These are phyloP conservation scores for Hydrozoanthus tunicans DNA, from an alignment of 64 coral and sea anemone species.

Conservation along the genomic window DNA sequence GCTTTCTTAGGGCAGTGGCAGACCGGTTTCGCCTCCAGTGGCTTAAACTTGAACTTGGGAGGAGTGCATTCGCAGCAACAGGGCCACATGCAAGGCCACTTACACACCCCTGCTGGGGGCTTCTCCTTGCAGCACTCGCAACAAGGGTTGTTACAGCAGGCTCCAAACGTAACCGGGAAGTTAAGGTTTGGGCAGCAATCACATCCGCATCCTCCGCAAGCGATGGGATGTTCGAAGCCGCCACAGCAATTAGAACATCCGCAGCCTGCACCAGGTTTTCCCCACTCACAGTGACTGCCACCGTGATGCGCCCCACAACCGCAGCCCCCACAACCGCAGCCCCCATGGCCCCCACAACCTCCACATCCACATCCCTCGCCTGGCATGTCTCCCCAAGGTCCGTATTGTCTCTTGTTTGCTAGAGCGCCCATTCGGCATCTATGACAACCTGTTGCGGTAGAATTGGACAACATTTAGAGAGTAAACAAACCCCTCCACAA, in stretches of 20 bases:
- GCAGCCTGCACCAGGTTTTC: slow-evolving; percentile 32
- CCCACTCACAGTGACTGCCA: slow-evolving; percentile 26
- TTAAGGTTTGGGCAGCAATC: slow-evolving; percentile 36
- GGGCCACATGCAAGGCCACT: slow-evolving; percentile 58
- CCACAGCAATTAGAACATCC: slow-evolving; percentile 53
- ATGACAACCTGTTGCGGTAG: slow-evolving; percentile 6
- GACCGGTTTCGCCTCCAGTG: slow-evolving; percentile 38
- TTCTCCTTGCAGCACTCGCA: slow-evolving; percentile 56
- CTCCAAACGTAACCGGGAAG: slow-evolving; percentile 49
- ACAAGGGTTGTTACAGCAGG: slow-evolving; percentile 43
- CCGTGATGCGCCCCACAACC: neutral
- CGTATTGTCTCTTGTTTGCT: slow-evolving; percentile 36
- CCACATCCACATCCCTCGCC: slow-evolving; percentile 17
- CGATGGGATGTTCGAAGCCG: slow-evolving; percentile 34
- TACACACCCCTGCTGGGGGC: slow-evolving; percentile 50
- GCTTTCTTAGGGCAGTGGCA: slow-evolving; percentile 49
- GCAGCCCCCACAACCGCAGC: neutral
- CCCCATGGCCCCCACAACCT: neutral
- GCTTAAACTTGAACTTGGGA: slow-evolving; percentile 54
- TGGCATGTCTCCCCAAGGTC: slow-evolving; percentile 51
- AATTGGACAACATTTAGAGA: neutral
- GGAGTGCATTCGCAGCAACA: slow-evolving; percentile 51
- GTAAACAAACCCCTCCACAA: neutral
- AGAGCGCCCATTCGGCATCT: neutral
- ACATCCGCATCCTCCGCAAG: slow-evolving; percentile 44